These are phyloP conservation scores for Platichthys stellatus DNA, from an alignment of 2,113 vertebrate genomes.

Conservation along the genomic window DNA sequence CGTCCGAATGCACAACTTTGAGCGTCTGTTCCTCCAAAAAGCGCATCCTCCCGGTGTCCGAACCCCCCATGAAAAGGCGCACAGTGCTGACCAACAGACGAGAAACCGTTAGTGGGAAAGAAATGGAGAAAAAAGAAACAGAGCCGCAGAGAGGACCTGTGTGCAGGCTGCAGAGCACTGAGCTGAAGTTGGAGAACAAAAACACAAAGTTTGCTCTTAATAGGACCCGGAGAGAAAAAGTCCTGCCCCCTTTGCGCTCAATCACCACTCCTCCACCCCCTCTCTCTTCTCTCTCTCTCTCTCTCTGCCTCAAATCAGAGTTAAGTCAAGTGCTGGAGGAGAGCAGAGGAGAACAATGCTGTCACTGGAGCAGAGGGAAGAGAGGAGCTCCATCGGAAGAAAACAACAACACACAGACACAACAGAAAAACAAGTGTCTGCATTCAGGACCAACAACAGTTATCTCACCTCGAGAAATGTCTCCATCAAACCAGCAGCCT, in stretches of 20 bases:
- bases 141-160: slow-evolving; percentile 58
- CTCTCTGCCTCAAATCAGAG: slow-evolving; percentile 69
- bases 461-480: neutral
- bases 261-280: slow-evolving; percentile 71
- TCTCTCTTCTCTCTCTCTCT: slow-evolving; percentile 35
- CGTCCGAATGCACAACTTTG: slow-evolving; percentile 53
- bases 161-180: slow-evolving; percentile 66
- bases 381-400: neutral
- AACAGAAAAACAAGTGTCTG: slow-evolving; percentile 1
- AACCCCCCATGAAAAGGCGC: slow-evolving; percentile 53
- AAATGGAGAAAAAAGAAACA: neutral
- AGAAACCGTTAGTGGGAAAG: slow-evolving; percentile 49
- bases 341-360: slow-evolving; percentile 58
- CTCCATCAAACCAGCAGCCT: slow-evolving; percentile 27
- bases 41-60: slow-evolving; percentile 75
- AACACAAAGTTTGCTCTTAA: slow-evolving; percentile 87
- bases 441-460: neutral
- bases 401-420: neutral
- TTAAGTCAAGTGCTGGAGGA: slow-evolving; percentile 76
- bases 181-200: slow-evolving; percentile 85
- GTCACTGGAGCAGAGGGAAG: slow-evolving; percentile 36
- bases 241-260: slow-evolving; percentile 83
- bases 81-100: slow-evolving; percentile 54
- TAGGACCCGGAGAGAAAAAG: slow-evolving; percentile 76
- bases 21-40: slow-evolving; percentile 36